phyloP scores from a whole-genome alignment of 1,140 invertebrate species.

The Babylonia areolata region DNA sequence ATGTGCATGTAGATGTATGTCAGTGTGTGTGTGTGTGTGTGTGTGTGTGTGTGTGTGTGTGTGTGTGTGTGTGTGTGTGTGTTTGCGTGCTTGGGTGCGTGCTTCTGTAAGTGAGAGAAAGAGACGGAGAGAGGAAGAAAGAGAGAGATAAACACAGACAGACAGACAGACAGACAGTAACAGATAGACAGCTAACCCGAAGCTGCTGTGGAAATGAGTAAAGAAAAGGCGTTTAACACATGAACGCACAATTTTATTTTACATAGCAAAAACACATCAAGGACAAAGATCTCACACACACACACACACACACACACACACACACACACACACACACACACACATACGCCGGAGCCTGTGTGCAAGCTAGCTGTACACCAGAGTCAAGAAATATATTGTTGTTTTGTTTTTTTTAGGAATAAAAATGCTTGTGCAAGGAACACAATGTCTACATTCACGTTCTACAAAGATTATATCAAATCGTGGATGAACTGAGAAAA shows the following conservation, averaged over 20 bases:
- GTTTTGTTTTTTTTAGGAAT: too few relatives aligned
- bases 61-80: slow-evolving; percentile 9
- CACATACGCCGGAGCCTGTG: too few relatives aligned
- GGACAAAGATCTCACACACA: background rate
- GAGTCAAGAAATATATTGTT: too few relatives aligned
- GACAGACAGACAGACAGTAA: background rate
- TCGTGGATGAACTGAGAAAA: too few relatives aligned
- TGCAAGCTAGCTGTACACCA: too few relatives aligned
- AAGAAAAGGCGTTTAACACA: too few relatives aligned
- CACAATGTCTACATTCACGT: too few relatives aligned
- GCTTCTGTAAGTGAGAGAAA: too few relatives aligned
- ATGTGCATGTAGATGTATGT: background rate
- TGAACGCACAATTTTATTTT: background rate
- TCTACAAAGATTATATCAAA: too few relatives aligned
- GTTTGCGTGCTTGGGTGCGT: background rate
- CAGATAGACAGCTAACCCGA: background rate
- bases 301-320: background rate
- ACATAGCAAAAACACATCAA: background rate
- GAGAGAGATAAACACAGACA: background rate
- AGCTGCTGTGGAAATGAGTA: too few relatives aligned
- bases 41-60: slow-evolving; percentile 22
- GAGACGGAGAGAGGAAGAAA: too few relatives aligned
- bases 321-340: background rate
- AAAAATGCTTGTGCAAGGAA: too few relatives aligned
- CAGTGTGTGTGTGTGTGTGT: background rate